Percentiles rank a stretch among this genome's conserved stretches.
These are phyloP conservation scores for Andrena hattorfiana DNA, from an alignment of 2,888 invertebrate genomes.

Conservation along the genomic window DNA sequence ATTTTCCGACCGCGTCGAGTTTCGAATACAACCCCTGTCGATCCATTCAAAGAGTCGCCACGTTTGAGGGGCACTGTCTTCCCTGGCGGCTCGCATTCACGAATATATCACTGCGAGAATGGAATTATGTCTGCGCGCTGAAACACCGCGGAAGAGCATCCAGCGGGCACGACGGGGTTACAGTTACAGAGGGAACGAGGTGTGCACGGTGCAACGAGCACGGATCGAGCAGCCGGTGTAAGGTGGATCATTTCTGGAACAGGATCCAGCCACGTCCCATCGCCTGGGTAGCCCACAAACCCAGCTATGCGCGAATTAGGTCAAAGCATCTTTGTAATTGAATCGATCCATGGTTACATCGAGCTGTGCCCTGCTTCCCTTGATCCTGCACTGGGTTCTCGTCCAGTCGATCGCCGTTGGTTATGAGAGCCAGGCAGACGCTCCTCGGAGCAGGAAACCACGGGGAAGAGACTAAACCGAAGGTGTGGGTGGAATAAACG, in stretches of 20 bases:
- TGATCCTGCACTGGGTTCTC: too few relatives aligned
- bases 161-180: constrained; percentile 31
- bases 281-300: constrained; percentile 23
- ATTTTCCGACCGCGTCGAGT: not conserved
- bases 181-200: constrained; percentile 31
- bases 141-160: constrained; percentile 41
- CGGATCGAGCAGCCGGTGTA: constrained; percentile 32
- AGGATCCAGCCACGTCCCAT: constrained; percentile 26
- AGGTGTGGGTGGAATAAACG: not conserved
- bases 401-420: too few relatives aligned
- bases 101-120: constrained; percentile 57
- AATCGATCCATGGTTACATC: constrained; percentile 48
- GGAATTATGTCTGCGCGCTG: constrained; percentile 53
- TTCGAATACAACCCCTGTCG: not conserved
- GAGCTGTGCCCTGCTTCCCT: not conserved
- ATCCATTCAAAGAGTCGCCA: not conserved
- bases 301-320: constrained; percentile 48
- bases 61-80: constrained; percentile 33
- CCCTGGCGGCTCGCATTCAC: constrained; percentile 34
- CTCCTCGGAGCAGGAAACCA: too few relatives aligned
- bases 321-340: constrained; percentile 57
- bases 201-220: constrained; percentile 25
- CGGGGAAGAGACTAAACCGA: not conserved
- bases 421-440: too few relatives aligned
- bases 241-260: constrained; percentile 45